Percentiles rank a stretch among this genome's conserved stretches.
Conservation (phyloP, 2,113 vertebrate species). For the Sebastes fasciatus region DNA sequence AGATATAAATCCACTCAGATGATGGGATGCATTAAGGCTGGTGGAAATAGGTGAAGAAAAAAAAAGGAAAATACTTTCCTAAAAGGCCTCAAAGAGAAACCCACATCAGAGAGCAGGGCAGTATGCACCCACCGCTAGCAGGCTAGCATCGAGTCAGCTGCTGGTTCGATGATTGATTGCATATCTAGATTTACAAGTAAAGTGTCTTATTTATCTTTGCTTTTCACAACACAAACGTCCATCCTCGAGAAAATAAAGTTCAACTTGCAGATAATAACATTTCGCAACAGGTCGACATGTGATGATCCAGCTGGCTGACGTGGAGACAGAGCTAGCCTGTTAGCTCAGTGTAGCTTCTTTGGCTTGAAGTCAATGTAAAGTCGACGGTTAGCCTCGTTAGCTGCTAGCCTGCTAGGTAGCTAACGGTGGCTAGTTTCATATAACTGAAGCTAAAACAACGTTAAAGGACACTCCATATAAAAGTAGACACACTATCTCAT, state of each 20-base stretch:
- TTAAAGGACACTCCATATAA: slow-evolving; percentile 13
- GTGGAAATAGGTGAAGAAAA: no score
- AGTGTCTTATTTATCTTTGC: slow-evolving; percentile 34
- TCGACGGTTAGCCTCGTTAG: slow-evolving; percentile 58
- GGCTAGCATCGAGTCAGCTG: slow-evolving; percentile 60
- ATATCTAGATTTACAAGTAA: slow-evolving; percentile 57
- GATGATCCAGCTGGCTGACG: slow-evolving; percentile 36
- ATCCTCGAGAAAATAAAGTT: slow-evolving; percentile 11
- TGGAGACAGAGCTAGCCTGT: slow-evolving; percentile 52
- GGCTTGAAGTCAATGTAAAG: slow-evolving; percentile 67
- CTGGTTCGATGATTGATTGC: slow-evolving; percentile 57
- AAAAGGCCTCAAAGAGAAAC: no score
- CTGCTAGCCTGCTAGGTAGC: slow-evolving; percentile 76
- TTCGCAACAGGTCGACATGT: not conserved
- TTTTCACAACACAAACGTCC: slow-evolving; percentile 11
- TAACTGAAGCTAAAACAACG: slow-evolving; percentile 35
- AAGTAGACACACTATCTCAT: slow-evolving; percentile 20
- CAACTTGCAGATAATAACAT: not conserved
- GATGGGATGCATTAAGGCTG: slow-evolving; percentile 41
- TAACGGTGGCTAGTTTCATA: slow-evolving; percentile 63
- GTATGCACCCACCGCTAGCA: slow-evolving; percentile 58
- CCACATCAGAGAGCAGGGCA: no score
- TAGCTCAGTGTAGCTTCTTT: slow-evolving; percentile 67
- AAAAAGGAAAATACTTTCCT: no score
- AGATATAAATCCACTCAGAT: no score